Percentiles rank a stretch among this genome's conserved stretches.
These are phyloP conservation scores for Ceryle rudis DNA, from an alignment of 2,797 vertebrate genomes.

Conservation along the genomic window DNA sequence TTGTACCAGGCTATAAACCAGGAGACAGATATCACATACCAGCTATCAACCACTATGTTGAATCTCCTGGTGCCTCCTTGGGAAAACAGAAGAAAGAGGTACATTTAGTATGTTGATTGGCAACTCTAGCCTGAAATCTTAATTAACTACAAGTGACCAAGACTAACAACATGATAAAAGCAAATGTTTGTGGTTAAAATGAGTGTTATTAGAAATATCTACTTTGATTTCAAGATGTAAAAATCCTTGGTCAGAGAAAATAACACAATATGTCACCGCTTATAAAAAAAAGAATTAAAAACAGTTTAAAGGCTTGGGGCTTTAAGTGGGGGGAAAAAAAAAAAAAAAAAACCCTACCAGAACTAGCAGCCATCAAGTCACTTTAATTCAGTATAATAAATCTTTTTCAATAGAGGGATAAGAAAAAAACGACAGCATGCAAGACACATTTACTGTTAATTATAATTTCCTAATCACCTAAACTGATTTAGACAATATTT, in stretches of 20 bases:
- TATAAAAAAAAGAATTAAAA: not conserved
- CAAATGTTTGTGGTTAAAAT: constrained; percentile 35
- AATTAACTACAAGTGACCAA: constrained; percentile 71
- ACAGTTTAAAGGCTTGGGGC: not conserved
- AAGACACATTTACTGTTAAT: constrained; percentile 21
- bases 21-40: constrained; percentile 78
- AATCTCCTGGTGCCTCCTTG: constrained; percentile 62
- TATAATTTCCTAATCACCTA: constrained; percentile 30
- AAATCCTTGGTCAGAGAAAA: not conserved
- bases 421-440: not conserved
- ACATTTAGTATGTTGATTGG: constrained; percentile 65
- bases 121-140: constrained; percentile 69
- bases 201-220: constrained; percentile 15
- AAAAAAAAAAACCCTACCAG: not conserved
- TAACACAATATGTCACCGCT: not conserved
- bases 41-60: constrained; percentile 71
- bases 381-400: constrained; percentile 7
- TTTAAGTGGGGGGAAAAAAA: not conserved
- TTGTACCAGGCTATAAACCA: constrained; percentile 81
- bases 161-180: constrained; percentile 38
- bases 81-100: constrained; percentile 64
- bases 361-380: not conserved
- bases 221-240: constrained; percentile 1
- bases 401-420: not conserved
- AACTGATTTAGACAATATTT: constrained; percentile 11